These are phyloP conservation scores for Elymnias hypermnestra DNA, from an alignment of 1,140 invertebrate species.

Conservation along the genomic window DNA sequence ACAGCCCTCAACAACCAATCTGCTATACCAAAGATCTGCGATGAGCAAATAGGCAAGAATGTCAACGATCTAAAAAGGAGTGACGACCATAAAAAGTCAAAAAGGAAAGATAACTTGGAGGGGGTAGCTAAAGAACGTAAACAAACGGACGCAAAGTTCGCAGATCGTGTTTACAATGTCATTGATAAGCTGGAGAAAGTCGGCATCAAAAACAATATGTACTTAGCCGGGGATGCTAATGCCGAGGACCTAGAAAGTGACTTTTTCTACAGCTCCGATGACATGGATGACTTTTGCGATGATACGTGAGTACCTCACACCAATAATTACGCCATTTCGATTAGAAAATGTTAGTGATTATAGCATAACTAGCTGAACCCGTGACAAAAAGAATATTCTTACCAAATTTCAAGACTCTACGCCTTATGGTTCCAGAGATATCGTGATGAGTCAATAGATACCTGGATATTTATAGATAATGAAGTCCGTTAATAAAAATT, in stretches of 20 bases:
- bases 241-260: slow-evolving; percentile 49
- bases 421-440: too few relatives aligned
- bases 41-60: slow-evolving; percentile 51
- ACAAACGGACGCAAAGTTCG: slow-evolving; percentile 5
- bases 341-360: too few relatives aligned
- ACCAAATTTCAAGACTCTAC: too few relatives aligned
- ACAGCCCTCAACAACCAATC: slow-evolving; percentile 47
- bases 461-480: too few relatives aligned
- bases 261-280: slow-evolving; percentile 52
- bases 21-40: slow-evolving; percentile 28
- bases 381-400: too few relatives aligned
- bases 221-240: slow-evolving; percentile 45
- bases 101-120: slow-evolving; percentile 31
- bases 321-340: background rate
- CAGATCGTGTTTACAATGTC: slow-evolving; percentile 39
- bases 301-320: slow-evolving; percentile 25
- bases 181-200: slow-evolving; percentile 61
- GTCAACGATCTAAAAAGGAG: slow-evolving; percentile 50
- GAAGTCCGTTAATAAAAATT: too few relatives aligned
- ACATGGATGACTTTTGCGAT: slow-evolving; percentile 40
- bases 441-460: too few relatives aligned
- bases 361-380: too few relatives aligned
- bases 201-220: slow-evolving; percentile 52
- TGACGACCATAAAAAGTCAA: slow-evolving; percentile 27
- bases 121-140: slow-evolving; percentile 7